Base-by-base conservation (phyloP, 2,797 vertebrate species). In the Pyrrhura leucotis region DNA sequence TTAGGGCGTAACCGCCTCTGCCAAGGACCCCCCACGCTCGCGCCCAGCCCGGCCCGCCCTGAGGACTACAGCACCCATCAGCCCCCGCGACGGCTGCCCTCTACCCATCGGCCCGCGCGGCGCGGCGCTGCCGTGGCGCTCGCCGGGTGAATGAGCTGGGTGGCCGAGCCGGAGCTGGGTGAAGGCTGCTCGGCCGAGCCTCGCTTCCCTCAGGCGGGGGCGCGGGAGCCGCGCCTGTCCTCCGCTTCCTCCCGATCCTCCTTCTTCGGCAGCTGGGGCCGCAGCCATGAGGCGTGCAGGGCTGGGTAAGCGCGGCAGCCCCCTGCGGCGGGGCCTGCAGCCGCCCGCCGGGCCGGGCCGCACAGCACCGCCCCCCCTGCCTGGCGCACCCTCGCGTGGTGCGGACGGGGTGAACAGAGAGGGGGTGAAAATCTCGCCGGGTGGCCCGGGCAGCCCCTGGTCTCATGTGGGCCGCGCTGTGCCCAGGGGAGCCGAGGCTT, bases 251-350 rank as follows among this genome's bases (percentile, higher is more conserved):
- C 35, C 10, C 73, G 10, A 19, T 31, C 9, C 44, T 63, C 9
- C 11, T 21, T 15, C 37, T 35, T 25, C 29, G 5, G 67, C 66
- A 37, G 35, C 73, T 29, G 8, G 65, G 31, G 51, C 44, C 77
- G 15, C 65, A 22, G 86, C 58, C 23, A 97, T 96, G 94, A 89
- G 96, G 92, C 95, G 96, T 39, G 95, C 96, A 21, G 96, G 95
- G 86, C 92, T 97, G 69, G 91, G 96, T 96, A 91, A 96, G 95
- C 61, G 73, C 39, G 40, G 40, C 40, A 13, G 21, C 3, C 6
- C 59, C 5, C 12, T 19, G 23, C 12, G 68, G 47, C 9, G 54
- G 51, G 74, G 74, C 67, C 33, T 53, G 29, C 44, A 5, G 44
- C 54, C 18, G 7, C 9, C 11, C 16, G 4, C 7, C 4, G 50